Percentiles rank a stretch among this genome's conserved stretches.
These are phyloP conservation scores for Rhopalosiphum maidis DNA, from an alignment of 1,140 invertebrate species.

Conservation along the genomic window DNA sequence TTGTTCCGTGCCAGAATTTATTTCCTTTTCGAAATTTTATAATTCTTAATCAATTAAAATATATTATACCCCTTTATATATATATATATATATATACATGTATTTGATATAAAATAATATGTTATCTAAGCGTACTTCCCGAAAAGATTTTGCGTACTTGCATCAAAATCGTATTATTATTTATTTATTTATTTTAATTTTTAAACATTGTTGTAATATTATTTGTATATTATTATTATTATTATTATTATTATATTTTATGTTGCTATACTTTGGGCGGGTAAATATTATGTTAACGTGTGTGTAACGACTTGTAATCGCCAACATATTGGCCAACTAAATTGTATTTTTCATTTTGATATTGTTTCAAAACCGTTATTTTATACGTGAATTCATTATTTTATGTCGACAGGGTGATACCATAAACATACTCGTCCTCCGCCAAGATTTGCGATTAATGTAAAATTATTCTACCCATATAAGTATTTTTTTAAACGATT, in stretches of 20 bases:
- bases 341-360: constrained; percentile 12
- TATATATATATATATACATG: background rate
- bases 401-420: constrained; percentile 22
- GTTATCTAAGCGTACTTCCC: background rate
- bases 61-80: background rate
- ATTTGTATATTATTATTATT: background rate
- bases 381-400: constrained; percentile 12
- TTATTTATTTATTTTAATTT: background rate
- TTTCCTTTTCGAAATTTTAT: background rate
- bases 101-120: background rate
- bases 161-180: constrained; percentile 25
- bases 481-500: constrained; percentile 1
- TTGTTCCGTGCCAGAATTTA: background rate
- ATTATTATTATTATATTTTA: background rate
- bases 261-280: background rate
- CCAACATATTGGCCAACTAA: background rate
- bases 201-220: constrained; percentile 1
- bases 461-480: background rate
- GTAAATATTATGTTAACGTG: background rate
- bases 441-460: background rate
- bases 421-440: background rate
- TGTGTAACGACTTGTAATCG: background rate
- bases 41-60: background rate
- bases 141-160: constrained; percentile 19
- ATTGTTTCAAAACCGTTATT: constrained; percentile 18